Percentiles rank a stretch among this genome's conserved stretches.
phyloP scores from a whole-genome alignment of 1,140 invertebrate species.

The Drosophila pseudoobscura region DNA sequence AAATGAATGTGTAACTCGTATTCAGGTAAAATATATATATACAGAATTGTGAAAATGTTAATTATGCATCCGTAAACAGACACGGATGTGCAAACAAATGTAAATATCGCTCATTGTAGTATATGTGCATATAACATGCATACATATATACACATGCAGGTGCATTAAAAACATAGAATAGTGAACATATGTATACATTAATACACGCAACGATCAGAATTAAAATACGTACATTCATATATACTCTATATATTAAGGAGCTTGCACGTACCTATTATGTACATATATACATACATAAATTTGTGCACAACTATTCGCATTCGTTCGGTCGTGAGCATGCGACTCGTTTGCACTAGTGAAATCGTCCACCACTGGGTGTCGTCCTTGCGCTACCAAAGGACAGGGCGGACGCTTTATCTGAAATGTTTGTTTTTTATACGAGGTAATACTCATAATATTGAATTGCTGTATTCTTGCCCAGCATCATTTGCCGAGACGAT shows the following conservation, averaged over 20 bases:
- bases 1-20: constrained; percentile 31
- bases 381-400: no score
- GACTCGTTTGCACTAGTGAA: no score
- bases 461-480: no score
- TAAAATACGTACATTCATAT: not conserved
- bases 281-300: not conserved
- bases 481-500: no score
- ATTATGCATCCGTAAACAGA: not conserved
- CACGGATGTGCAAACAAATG: constrained; percentile 25
- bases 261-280: not conserved
- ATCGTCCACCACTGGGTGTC: no score
- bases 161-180: not conserved
- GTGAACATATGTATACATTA: no score
- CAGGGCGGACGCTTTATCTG: no score
- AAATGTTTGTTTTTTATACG: no score
- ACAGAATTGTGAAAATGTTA: not conserved
- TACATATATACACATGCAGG: constrained; percentile 12
- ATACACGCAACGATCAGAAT: not conserved
- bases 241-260: no score
- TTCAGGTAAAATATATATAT: constrained; percentile 41
- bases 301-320: constrained; percentile 1
- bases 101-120: constrained; percentile 23
- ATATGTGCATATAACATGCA: constrained; percentile 13
- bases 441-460: no score
- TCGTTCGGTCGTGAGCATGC: no score